Evolutionary conservation across 2,888 invertebrate genomes (phyloP), one percentile per base, ranked within the genome.

Genomic region (Synanthedon vespiformis): DNA sequence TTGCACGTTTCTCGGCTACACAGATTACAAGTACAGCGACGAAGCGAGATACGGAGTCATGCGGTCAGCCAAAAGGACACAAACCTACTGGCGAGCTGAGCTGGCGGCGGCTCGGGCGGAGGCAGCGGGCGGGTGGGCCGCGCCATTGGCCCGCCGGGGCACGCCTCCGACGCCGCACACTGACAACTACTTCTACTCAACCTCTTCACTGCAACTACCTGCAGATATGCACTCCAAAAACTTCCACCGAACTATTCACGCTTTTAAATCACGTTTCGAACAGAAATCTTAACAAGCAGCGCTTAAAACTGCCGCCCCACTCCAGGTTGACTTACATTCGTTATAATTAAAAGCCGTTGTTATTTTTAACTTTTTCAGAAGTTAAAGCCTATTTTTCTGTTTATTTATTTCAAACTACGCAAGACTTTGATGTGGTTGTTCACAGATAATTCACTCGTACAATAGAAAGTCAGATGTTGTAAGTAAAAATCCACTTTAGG

Each of bases 31-130:
- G 80, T 77, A 77, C 80, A 83, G 86, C 87, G 77, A 80, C 85
- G 84, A 88, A 88, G 88, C 88, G 76, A 82, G 72, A 85, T 87
- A 81, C 86, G 86, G 86, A 88, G 88, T 87, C 88, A 88, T 88
- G 88, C 88, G 88, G 88, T 88, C 88, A 88, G 88, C 88, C 87
- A 85, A 87, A 85, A 85, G 86, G 88, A 88, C 87, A 83, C 87
- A 85, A 88, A 87, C 88, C 88, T 88, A 88, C 88, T 85, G 87
- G 81, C 80, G 75, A 74, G 77, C 76, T 75, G 77, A 80, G 78
- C 64, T 68, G 72, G 72, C 74, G 72, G 70, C 65, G 68, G 73
- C 62, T 63, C 60, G 64, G 63, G 63, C 69, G 71, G 63, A 65
- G 68, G 73, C 77, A 74, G 78, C 80, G 72, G 77, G 76, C 73